Evolutionary conservation across 2,113 vertebrate species (phyloP), one percentile per base, ranked within the genome.

Genomic region (Baryphthengus martii): DNA sequence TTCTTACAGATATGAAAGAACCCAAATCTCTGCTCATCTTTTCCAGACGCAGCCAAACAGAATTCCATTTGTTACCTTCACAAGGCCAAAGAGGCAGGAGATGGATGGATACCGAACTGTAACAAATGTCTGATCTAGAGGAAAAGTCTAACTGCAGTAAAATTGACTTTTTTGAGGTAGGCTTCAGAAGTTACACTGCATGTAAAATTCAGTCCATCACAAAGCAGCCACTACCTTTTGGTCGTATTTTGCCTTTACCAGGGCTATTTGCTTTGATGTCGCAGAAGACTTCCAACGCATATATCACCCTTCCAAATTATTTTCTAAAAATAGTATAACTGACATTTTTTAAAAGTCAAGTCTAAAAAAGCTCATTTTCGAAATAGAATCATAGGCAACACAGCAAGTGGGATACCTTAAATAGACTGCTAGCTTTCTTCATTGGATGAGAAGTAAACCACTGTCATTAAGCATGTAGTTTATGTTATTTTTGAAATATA

Each of bases 11-110:
- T 96, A 95, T 93, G 97, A 97, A 96, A 96, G 97, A 95, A 96
- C 79, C 72, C 82, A 98, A 98, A 99, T 98, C 96, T 61, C 97
- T 91, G 96, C 98, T 98, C 98, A 98, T 98, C 97, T 97, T 98
- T 98, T 97, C 97, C 85, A 88, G 97, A 96, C 52, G 37, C 83
- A 97, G 97, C 93, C 95, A 95, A 97, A 95, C 97, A 87, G 96
- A 97, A 98, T 98, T 98, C 94, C 92, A 96, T 98, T 97, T 97
- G 91, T 97, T 97, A 96, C 76, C 28, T 96, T 96, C 97, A 97
- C 93, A 96, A 96, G 98, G 96, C 97, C 97, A 97, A 98, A 97
- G 97, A 98, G 97, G 94, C 88, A 79, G 85, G 97, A 98, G 98
- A 98, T 97, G 97, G 98, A 98, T 98, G 96, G 97, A 95, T 94